Base-by-base conservation (phyloP, 2,888 invertebrate genomes). In the Agriotes lineatus region DNA sequence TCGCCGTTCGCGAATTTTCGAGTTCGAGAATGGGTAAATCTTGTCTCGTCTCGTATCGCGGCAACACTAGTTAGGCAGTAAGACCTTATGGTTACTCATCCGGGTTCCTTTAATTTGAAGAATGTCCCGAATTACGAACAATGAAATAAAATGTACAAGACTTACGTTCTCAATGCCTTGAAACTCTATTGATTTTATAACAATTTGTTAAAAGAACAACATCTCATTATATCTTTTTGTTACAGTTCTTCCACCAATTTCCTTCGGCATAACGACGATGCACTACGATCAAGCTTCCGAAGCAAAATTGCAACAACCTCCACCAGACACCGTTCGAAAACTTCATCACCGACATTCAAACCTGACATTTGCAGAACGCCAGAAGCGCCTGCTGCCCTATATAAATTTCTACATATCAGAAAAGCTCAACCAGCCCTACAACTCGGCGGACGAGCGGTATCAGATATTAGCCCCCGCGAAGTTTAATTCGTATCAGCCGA, bases 331-430 rank as follows among this genome's bases (percentile, higher is more conserved):
- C 39, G 25, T 14, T 71, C 45, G 80, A 78, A 69, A 79, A 77
- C 42, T 72, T 25, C 78, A 78, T 54, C 67, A 75, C 2, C 79
- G 76, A 48, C 79, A 90, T 42, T 85, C 86, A 4, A 69, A 69
- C 19, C 14, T 65, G 16, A 64, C 69, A 20, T 83, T 87, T 45
- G 88, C 88, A 60, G 91, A 93, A 83, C 87, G 94, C 57, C 91
- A 91, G 79, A 89, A 94, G 77, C 87, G 95, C 72, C 83, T 95
- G 54, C 91, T 95, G 78, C 95, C 94, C 1, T 94, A 94, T 81
- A 92, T 93, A 89, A 93, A 93, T 33, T 95, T 91, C 83, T 94
- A 94, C 82, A 85, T 88, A 22, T 85, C 91, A n/a, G 82, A 85
- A 79, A 80, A 87, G 79, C 68, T 85, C 82, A 59, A 85, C 81